These are phyloP conservation scores for Polietes domitor DNA, from an alignment of 2,888 invertebrate species.

Conservation along the genomic window DNA sequence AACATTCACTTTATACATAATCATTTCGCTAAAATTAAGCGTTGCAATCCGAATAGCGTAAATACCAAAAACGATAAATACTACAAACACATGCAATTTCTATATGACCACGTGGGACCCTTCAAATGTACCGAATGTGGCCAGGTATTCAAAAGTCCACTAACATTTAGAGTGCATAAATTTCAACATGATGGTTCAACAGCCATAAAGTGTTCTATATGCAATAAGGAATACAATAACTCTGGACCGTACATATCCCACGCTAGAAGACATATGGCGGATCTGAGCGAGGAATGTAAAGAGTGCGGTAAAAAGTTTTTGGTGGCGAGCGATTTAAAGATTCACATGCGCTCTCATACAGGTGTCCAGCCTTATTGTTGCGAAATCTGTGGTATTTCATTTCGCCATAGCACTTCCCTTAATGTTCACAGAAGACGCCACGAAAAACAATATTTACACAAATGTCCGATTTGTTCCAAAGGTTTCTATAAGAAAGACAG, in stretches of 20 bases:
- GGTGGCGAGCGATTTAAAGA: constrained; percentile 45
- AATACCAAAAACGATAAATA: constrained; percentile 1
- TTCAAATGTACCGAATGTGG: constrained; percentile 55
- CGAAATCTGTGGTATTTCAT: constrained; percentile 62
- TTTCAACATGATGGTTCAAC: constrained; percentile 55
- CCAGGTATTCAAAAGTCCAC: constrained; percentile 40
- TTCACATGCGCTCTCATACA: constrained; percentile 57
- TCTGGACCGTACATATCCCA: constrained; percentile 48
- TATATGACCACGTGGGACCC: constrained; percentile 58
- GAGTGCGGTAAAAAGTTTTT: constrained; percentile 56
- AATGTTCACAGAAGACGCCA: constrained; percentile 57
- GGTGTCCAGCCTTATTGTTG: constrained; percentile 59
- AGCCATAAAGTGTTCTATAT: constrained; percentile 56
- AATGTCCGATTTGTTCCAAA: constrained; percentile 62
- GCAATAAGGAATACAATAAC: constrained; percentile 51
- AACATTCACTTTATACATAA: constrained; percentile 46
- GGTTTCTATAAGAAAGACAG: constrained; percentile 58
- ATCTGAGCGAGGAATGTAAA: constrained; percentile 54
- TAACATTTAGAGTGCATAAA: constrained; percentile 56
- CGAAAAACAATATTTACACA: constrained; percentile 55
- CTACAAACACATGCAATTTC: constrained; percentile 48
- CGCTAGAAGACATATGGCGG: constrained; percentile 58
- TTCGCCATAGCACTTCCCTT: constrained; percentile 49
- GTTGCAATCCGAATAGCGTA: constrained; percentile 5
- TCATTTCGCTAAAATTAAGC: constrained; percentile 57